phyloP scores from a whole-genome alignment of 2,797 vertebrate genomes.

The Centropyge bicolor region DNA sequence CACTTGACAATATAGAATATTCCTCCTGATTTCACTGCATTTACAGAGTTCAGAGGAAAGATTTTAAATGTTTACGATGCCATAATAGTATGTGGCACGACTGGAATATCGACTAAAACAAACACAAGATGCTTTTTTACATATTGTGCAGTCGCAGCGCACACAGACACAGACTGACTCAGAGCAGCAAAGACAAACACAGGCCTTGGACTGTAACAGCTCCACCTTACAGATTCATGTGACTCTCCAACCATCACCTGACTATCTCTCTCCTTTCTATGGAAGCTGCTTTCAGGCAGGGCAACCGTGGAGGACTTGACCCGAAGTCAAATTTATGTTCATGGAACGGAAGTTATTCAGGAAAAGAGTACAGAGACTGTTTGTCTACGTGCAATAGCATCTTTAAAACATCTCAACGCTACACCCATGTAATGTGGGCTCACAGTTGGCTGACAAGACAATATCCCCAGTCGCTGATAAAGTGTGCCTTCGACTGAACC shows the following conservation, averaged over 20 bases:
- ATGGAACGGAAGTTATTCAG: slow-evolving; percentile 45
- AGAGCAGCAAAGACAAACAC: slow-evolving; percentile 75
- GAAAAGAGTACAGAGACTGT: slow-evolving; percentile 40
- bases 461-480: slow-evolving; percentile 62
- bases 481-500: slow-evolving; percentile 62
- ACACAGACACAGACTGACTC: slow-evolving; percentile 57
- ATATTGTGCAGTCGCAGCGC: slow-evolving; percentile 35
- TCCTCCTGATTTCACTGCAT: slow-evolving; percentile 34
- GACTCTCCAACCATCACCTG: slow-evolving; percentile 81
- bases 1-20: slow-evolving; percentile 32
- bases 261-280: slow-evolving; percentile 72
- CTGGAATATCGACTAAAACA: slow-evolving; percentile 49
- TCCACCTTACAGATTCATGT: slow-evolving; percentile 84
- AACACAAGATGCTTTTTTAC: slow-evolving; percentile 48
- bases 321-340: slow-evolving; percentile 68
- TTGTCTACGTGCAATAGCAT: slow-evolving; percentile 47
- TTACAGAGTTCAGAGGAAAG: slow-evolving; percentile 12
- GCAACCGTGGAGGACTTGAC: slow-evolving; percentile 58
- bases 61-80: slow-evolving; percentile 38
- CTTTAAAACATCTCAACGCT: slow-evolving; percentile 40
- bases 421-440: slow-evolving; percentile 25
- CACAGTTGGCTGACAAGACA: slow-evolving; percentile 45
- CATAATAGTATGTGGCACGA: slow-evolving; percentile 33
- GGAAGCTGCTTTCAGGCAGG: slow-evolving; percentile 61
- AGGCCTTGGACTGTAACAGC: slow-evolving; percentile 73